Base-by-base conservation (phyloP, 2,797 vertebrate species). In the Caiman crocodilus region DNA sequence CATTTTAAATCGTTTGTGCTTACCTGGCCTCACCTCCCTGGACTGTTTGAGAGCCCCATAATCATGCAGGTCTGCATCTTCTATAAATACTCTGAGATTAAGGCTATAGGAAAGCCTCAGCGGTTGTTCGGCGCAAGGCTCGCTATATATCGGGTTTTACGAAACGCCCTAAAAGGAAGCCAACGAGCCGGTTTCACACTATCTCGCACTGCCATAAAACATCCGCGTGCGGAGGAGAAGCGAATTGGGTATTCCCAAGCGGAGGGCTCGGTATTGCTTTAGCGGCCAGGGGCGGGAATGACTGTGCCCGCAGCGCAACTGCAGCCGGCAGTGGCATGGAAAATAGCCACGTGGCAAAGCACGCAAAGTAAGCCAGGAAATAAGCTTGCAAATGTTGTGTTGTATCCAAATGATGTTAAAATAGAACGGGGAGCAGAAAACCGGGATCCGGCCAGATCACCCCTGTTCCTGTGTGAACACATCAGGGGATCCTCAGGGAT, bases 91-190 rank as follows among this genome's bases (percentile, higher is more conserved):
- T 50, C 42, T 50, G 42, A 50, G 42, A 83, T 90, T 89, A 85
- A 91, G 91, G 88, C 90, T 94, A 50, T 63, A 73, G 55, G 26
- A 81, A 91, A 93, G 17, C 86, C 91, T 93, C 57, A 1, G 87
- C 73, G 1, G 64, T 3, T 28, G 3, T 9, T 6, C 86, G 71
- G 85, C 35, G 80, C 15, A 83, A 88, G 58, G 85, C 50, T 3
- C 67, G 83, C 85, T 57, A 76, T 1, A 81, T 2, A 30, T 80
- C 25, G 42, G 82, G 94, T 84, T 71, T 76, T 78, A 35, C 25
- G 76, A 77, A 89, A 84, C 87, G 92, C 56, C 93, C 93, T 93
- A 50, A 9, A 85, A 89, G 89, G 64, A 82, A 94, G 85, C 4
- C 35, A 76, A 35, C 0, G 90, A 71, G 32, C 8, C 42, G 12